These are phyloP conservation scores for Helicoverpa armigera DNA, from an alignment of 1,140 invertebrate genomes.

Conservation along the genomic window DNA sequence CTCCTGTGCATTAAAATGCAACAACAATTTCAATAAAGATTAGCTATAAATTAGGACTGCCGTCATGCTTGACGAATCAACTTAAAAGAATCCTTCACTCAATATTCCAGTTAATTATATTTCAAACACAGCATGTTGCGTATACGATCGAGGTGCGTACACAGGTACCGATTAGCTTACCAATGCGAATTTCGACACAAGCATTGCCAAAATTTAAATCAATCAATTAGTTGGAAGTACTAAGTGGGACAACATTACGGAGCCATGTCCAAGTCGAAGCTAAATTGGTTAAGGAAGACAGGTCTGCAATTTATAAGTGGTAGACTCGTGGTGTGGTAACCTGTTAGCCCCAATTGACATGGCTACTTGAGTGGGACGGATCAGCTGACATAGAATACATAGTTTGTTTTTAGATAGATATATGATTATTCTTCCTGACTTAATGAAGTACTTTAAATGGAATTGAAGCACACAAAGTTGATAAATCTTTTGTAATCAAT, in stretches of 20 bases:
- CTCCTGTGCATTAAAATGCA: too few species aligned
- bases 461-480: neutral
- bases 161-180: neutral
- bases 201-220: constrained; percentile 5
- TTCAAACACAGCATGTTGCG: constrained; percentile 2
- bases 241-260: neutral
- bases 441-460: neutral
- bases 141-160: neutral
- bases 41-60: too few species aligned
- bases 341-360: constrained; percentile 25
- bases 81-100: neutral
- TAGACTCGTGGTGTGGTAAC: neutral
- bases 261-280: neutral
- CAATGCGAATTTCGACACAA: constrained; percentile 14
- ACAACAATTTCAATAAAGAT: too few species aligned
- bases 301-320: neutral
- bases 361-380: constrained; percentile 3
- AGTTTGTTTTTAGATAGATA: neutral
- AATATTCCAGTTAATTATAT: neutral
- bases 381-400: neutral
- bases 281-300: constrained; percentile 11
- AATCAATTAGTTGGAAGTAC: neutral
- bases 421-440: neutral
- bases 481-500: neutral
- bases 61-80: too few species aligned